Percentiles rank a stretch among this genome's conserved stretches.
Conservation (phyloP, 64 coral and sea anemone species). For the Trachythela sp. region DNA sequence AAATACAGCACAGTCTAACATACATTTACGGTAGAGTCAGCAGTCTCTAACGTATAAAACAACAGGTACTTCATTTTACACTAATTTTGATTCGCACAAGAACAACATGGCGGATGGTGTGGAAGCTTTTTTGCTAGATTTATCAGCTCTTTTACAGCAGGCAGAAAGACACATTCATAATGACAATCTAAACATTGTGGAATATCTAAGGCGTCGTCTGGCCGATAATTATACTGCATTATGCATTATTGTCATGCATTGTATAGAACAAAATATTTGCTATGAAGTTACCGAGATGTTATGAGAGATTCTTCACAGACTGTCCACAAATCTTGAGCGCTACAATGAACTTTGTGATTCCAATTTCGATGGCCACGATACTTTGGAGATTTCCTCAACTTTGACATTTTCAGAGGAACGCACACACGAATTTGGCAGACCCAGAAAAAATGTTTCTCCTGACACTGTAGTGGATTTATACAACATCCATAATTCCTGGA, state of each 20-base stretch:
- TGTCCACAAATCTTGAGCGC: constrained; percentile 39
- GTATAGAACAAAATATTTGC: constrained; percentile 51
- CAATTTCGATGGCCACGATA: constrained; percentile 29
- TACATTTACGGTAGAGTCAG: too few species aligned
- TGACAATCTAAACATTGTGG: background rate
- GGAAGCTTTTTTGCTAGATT: background rate
- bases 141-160: background rate
- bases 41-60: background rate
- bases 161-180: background rate
- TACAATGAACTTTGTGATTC: constrained; percentile 45
- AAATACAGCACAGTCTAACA: too few species aligned
- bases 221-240: constrained; percentile 35
- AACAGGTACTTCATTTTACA: background rate
- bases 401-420: constrained; percentile 30
- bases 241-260: constrained; percentile 28
- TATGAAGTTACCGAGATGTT: constrained; percentile 26
- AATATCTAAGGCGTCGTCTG: background rate
- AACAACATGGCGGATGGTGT: background rate
- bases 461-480: constrained; percentile 35
- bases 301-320: constrained; percentile 36
- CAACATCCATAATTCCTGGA: constrained; percentile 41
- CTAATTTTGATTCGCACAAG: background rate
- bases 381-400: background rate
- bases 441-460: constrained; percentile 21
- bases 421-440: constrained; percentile 37